Evolutionary conservation across 2,113 vertebrate genomes (phyloP), one percentile per base, ranked within the genome.

Genomic region (Alouatta palliata): DNA sequence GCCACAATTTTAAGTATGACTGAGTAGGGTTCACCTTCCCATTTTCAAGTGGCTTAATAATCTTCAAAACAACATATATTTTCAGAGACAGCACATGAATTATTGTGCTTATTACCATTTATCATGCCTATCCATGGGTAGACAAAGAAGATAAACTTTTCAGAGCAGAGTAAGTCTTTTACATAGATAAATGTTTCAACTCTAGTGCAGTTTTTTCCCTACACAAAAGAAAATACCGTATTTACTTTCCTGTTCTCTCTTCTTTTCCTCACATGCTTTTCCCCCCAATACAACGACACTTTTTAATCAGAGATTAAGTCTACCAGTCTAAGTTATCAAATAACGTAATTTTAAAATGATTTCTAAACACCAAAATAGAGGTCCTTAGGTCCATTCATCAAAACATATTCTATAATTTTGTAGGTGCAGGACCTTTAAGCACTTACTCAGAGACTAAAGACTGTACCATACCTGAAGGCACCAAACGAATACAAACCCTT

Each of bases 1-100:
- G 96, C 87, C 87, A 94, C 81, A 96, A 95, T 90, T 96, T 94
- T 97, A 98, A 97, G 93, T 95, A 95, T 97, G 98, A 98, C 80
- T 97, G 96, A 98, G 92, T 97, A 96, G 96, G 95, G 92, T 95
- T 97, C 96, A 95, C 90, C 96, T 98, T 96, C 80, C 86, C 92
- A 96, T 86, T 97, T 97, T 97, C 96, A 90, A 98, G 96, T 94
- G 94, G 87, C 90, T 97, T 97, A 97, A 96, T 98, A 97, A 97
- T 96, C 52, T 71, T 97, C 96, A 97, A 97, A 98, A 96, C 97
- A 97, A 98, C 93, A 96, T 66, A 75, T 54, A 96, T 97, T 96
- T 96, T 92, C 82, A 43, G 92, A 98, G 96, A 96, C 80, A 97
- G 95, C 58, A 64, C 87, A 88, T 92, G 97, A 96, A 95, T 95